These are phyloP conservation scores for Chloebia gouldiae DNA, from an alignment of 2,113 vertebrate genomes.

Conservation along the genomic window DNA sequence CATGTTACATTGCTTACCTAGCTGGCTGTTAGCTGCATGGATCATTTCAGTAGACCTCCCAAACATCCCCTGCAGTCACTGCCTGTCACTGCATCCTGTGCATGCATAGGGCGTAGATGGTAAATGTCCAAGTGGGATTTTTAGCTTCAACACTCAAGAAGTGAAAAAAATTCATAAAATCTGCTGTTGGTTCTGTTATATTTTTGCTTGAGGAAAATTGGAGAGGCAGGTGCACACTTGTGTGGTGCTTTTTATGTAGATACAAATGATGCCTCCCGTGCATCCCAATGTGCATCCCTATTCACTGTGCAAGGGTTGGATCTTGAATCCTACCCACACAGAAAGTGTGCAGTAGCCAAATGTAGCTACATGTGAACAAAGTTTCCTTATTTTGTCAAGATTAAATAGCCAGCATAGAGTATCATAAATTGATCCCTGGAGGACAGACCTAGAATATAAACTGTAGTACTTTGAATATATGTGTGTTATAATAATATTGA, in stretches of 20 bases:
- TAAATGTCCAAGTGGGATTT: background rate
- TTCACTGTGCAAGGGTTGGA: fast-evolving
- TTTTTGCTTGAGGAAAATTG: background rate
- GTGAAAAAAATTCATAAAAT: background rate
- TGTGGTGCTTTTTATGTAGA: background rate
- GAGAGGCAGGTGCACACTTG: background rate
- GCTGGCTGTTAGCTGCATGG: background rate
- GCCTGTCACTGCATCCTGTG: background rate
- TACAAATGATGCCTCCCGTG: fast-evolving
- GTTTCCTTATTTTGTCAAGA: conserved; percentile 16
- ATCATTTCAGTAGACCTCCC: background rate
- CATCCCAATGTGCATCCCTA: background rate
- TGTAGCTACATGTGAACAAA: background rate
- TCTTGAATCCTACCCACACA: background rate
- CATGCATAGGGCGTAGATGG: background rate
- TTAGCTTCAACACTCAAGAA: background rate
- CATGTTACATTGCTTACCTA: background rate
- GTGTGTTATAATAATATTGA: conserved; percentile 2
- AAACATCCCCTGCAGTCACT: background rate
- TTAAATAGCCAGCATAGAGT: background rate
- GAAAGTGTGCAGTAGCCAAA: background rate
- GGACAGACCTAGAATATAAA: conserved; percentile 37
- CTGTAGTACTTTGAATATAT: conserved; percentile 16
- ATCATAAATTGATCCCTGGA: conserved; percentile 57
- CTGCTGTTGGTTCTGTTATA: background rate